Conservation (phyloP, 2,888 invertebrate species). For the Tachina fera region DNA sequence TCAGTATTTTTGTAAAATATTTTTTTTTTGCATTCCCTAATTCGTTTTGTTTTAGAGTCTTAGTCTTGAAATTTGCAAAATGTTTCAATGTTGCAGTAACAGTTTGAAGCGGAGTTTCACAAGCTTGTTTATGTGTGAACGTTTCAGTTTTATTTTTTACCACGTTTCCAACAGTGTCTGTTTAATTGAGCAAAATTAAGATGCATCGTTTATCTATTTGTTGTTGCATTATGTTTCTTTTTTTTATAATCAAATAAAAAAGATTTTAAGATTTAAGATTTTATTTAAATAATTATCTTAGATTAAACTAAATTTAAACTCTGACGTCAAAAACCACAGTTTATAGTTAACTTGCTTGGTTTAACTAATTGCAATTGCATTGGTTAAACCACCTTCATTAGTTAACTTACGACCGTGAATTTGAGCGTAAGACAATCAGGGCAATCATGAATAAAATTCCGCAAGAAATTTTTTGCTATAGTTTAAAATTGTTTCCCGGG, state of each 20-base stretch:
- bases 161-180: conserved; percentile 57
- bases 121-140: neutral
- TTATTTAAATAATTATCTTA: neutral
- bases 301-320: no score
- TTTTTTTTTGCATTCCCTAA: neutral
- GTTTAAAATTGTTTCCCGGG: no score
- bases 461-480: no score
- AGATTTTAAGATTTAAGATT: conserved; percentile 5
- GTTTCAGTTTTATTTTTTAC: conserved; percentile 36
- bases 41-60: conserved; percentile 10
- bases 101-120: neutral
- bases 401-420: no score
- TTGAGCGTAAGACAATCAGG: no score
- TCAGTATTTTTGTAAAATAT: conserved; percentile 34
- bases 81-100: neutral
- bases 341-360: no score
- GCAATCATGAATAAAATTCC: no score
- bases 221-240: neutral
- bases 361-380: no score
- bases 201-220: conserved; percentile 23
- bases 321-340: no score
- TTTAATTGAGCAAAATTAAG: conserved; percentile 66
- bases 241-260: neutral
- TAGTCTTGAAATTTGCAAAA: conserved; percentile 30
- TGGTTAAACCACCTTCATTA: no score